Percentiles rank a stretch among this genome's conserved stretches.
Conservation (phyloP, 1,140 invertebrate species). For the Nasonia vitripennis region DNA sequence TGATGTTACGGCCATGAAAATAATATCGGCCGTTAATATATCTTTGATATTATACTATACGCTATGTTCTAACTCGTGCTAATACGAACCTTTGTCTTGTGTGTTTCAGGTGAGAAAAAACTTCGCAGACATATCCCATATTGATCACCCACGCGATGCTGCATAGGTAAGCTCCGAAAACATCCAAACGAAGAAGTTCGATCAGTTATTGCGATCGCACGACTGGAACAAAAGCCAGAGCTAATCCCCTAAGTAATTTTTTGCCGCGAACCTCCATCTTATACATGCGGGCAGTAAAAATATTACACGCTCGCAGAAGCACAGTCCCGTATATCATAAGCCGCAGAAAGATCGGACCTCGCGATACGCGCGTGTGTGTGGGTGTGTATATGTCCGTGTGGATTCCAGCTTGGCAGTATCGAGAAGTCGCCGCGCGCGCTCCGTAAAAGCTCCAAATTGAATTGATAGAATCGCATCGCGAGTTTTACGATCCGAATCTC, state of each 20-base stretch:
- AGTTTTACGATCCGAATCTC: slow-evolving; percentile 20
- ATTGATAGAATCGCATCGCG: slow-evolving; percentile 38
- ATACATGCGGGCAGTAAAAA: background rate
- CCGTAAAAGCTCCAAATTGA: slow-evolving; percentile 42
- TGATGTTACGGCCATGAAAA: too few relatives aligned
- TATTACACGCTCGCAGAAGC: background rate
- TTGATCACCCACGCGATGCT: background rate
- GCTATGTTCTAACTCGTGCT: background rate
- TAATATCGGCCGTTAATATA: too few relatives aligned
- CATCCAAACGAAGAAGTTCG: background rate
- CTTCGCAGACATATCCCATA: background rate
- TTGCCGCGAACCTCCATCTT: background rate
- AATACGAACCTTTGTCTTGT: slow-evolving; percentile 14
- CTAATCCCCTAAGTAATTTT: background rate
- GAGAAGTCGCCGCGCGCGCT: too few relatives aligned
- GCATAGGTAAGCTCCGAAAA: slow-evolving; percentile 20
- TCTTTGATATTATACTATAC: too few relatives aligned
- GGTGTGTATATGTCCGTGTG: background rate
- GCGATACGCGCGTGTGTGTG: background rate
- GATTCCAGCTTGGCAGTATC: background rate
- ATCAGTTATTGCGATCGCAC: too few relatives aligned
- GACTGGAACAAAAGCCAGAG: background rate
- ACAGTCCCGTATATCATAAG: slow-evolving; percentile 14
- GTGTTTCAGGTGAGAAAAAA: slow-evolving; percentile 46
- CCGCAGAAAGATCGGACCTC: slow-evolving; percentile 9